Evolutionary conservation across 1,140 invertebrate species (phyloP).

Genomic region (Wiebesia pumilae): DNA sequence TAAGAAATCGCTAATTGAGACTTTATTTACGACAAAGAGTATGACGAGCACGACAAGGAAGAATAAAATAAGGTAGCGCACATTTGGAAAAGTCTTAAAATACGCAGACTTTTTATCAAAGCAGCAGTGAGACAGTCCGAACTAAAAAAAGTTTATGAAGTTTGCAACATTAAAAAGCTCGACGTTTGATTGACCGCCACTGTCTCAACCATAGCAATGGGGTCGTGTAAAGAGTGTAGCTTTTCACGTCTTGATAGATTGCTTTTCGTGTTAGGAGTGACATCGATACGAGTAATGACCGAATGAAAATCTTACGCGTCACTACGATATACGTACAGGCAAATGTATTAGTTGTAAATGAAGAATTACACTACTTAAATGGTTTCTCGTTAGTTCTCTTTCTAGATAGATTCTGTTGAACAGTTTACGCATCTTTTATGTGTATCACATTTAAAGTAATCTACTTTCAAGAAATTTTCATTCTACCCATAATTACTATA

Average conservation of each 20-base stretch:
- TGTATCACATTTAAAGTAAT: no score
- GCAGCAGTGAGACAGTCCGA: not conserved
- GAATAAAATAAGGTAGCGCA: not conserved
- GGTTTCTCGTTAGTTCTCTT: no score
- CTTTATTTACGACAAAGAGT: no score
- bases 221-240: not conserved
- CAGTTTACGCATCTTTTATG: no score
- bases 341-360: no score
- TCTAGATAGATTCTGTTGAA: no score
- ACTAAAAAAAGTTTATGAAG: not conserved
- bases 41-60: not conserved
- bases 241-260: conserved; percentile 39
- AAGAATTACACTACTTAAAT: no score
- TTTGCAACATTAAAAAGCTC: conserved; percentile 37
- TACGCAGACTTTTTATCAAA: not conserved
- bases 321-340: no score
- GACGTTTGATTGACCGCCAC: conserved; percentile 43
- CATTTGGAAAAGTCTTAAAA: not conserved
- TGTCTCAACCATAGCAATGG: conserved; percentile 29
- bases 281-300: not conserved
- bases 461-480: no score
- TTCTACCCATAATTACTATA: no score
- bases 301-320: no score
- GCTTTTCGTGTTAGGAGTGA: not conserved
- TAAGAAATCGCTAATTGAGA: no score